Conservation (phyloP, 2,113 vertebrate species). For the Desmodus rotundus region DNA sequence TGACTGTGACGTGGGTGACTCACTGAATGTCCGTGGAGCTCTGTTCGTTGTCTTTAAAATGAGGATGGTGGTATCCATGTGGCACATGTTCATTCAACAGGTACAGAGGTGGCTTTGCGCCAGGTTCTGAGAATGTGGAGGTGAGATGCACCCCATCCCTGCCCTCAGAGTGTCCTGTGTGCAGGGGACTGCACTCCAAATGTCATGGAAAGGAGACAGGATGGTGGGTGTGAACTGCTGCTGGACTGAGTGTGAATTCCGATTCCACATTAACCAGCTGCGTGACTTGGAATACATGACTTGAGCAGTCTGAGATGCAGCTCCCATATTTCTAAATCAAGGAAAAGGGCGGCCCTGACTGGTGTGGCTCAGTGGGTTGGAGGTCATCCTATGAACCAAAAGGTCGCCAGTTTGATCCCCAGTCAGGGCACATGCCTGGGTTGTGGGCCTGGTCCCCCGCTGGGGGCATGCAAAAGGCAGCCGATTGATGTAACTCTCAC, state of each 20-base stretch:
- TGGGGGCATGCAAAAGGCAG: too few species aligned
- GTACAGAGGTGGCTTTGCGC: neutral
- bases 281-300: neutral
- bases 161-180: neutral
- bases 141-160: neutral
- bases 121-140: neutral
- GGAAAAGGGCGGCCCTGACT: neutral
- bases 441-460: too few species aligned
- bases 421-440: too few species aligned
- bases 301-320: neutral
- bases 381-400: too few species aligned
- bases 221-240: neutral
- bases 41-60: neutral
- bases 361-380: too few species aligned
- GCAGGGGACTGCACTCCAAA: neutral
- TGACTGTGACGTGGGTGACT: neutral
- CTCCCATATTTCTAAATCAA: neutral
- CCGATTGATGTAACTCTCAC: too few species aligned
- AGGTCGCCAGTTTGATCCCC: too few species aligned
- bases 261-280: neutral
- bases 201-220: neutral
- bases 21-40: neutral
- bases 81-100: neutral
- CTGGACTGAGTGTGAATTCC: neutral
- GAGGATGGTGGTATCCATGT: neutral